Conservation (phyloP, 2,888 invertebrate species). For the Idaea biselata region DNA sequence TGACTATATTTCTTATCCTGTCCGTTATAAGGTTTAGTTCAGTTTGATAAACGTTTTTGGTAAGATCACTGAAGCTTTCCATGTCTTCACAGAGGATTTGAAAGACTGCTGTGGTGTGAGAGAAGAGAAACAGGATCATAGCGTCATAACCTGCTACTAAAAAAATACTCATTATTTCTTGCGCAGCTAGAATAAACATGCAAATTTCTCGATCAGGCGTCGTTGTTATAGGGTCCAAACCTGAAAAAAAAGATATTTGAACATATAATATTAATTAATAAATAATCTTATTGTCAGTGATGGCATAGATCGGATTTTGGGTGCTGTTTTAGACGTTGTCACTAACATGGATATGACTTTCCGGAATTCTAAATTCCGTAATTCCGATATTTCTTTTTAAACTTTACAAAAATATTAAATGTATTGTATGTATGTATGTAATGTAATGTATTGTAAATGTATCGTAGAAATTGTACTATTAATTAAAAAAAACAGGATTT, state of each 20-base stretch:
- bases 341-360: too few relatives aligned
- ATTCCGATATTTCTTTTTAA: too few relatives aligned
- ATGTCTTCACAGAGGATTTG: constrained; percentile 38
- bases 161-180: constrained; percentile 35
- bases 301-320: too few relatives aligned
- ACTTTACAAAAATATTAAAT: too few relatives aligned
- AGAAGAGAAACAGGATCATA: constrained; percentile 37
- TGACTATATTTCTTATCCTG: constrained; percentile 30
- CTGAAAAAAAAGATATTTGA: constrained; percentile 26
- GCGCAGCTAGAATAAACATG: constrained; percentile 31
- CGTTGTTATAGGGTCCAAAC: constrained; percentile 26
- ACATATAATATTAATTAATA: too few relatives aligned
- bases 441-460: too few relatives aligned
- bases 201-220: constrained; percentile 37
- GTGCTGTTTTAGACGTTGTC: too few relatives aligned
- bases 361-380: too few relatives aligned
- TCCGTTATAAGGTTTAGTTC: constrained; percentile 15
- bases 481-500: too few relatives aligned
- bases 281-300: too few relatives aligned
- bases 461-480: too few relatives aligned
- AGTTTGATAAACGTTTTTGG: constrained; percentile 17
- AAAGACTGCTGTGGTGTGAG: constrained; percentile 40
- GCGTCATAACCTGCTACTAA: constrained; percentile 35
- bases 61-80: constrained; percentile 21
- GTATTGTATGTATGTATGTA: too few relatives aligned